Base-by-base conservation (phyloP, 2,888 invertebrate species). In the Hirtodrosophila histrioides region DNA sequence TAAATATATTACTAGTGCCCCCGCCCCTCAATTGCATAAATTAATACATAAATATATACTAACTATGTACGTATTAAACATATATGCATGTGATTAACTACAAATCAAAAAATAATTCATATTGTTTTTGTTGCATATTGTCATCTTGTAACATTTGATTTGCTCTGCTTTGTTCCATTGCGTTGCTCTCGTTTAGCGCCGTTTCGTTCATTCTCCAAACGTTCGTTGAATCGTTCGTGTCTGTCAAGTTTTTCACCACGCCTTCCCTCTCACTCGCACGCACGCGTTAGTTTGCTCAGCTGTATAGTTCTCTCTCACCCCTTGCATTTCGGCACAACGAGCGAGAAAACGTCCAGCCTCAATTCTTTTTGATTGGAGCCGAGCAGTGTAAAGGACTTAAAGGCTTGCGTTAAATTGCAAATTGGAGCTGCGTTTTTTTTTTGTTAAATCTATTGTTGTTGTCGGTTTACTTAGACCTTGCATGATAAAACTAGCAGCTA, bases 121-220 rank as follows among this genome's bases (percentile, higher is more conserved):
- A 40, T 29, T 17, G 17, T 51, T 31, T 37, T 58, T 39, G 24
- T 6, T 40, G 46, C 35, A 64, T 33, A 48, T 51, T 71, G 62
- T 54, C 60, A 61, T 60, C 35, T 69, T 55, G 46, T 55, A 36
- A 40, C 53, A 63, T 64, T 71, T 63, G 24, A 45, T 57, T 17
- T 17, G 17, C 17, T 29, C 39, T 62, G 51, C 45, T 58, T 46
- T 46, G 45, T 62, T 50, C 12, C 51, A 51, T 74, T 83, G 72
- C 49, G 54, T 7, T 62, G 51, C 56, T 71, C 75, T 77, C 69
- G 74, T 57, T 75, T 63, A 64, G 31, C 73, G 64, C 58, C 49
- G 39, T 67, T 67, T 69, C 17, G 41, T 54, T 53, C 86, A 78
- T 85, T 87, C 75, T 76, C 69, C 53, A 46, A 71, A 48, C 74